Evolutionary conservation across 1,140 invertebrate species (phyloP).

Genomic region (Trypoxylus dichotomus): DNA sequence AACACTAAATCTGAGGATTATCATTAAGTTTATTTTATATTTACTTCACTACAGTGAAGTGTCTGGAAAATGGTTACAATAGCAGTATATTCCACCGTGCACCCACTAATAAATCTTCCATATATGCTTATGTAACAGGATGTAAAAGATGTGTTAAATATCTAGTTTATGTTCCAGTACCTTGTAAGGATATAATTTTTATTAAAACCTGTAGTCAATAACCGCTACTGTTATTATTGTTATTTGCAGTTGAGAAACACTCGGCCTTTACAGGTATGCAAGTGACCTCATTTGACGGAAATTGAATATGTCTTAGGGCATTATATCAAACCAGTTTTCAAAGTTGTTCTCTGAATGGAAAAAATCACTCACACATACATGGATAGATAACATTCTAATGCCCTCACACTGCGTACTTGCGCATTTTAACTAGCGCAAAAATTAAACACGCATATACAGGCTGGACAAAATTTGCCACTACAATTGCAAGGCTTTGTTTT

Average conservation of each 20-base stretch:
- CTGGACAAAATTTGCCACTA: not conserved
- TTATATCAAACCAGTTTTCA: conserved; percentile 27
- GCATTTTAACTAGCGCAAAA: not conserved
- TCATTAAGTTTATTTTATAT: not conserved
- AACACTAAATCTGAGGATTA: not conserved
- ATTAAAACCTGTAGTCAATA: not conserved
- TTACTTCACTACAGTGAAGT: not conserved
- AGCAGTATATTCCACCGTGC: not conserved
- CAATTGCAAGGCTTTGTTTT: conserved; percentile 1
- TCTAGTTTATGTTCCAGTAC: not conserved
- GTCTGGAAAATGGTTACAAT: not conserved
- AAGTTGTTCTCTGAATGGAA: conserved; percentile 5
- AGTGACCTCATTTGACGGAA: conserved; percentile 26
- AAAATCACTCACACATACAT: not conserved
- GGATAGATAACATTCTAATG: conserved; percentile 16
- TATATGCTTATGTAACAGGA: not conserved
- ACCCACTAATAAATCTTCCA: not conserved
- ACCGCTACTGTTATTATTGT: conserved; percentile 12
- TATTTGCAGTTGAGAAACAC: conserved; percentile 16
- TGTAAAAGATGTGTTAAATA: conserved; percentile 1
- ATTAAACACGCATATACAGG: not conserved
- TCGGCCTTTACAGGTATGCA: conserved; percentile 27
- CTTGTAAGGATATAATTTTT: not conserved
- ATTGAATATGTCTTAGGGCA: conserved; percentile 29
- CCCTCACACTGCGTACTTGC: not conserved